Conservation (phyloP, 2,888 invertebrate species). For the Slavum lentiscoides region DNA sequence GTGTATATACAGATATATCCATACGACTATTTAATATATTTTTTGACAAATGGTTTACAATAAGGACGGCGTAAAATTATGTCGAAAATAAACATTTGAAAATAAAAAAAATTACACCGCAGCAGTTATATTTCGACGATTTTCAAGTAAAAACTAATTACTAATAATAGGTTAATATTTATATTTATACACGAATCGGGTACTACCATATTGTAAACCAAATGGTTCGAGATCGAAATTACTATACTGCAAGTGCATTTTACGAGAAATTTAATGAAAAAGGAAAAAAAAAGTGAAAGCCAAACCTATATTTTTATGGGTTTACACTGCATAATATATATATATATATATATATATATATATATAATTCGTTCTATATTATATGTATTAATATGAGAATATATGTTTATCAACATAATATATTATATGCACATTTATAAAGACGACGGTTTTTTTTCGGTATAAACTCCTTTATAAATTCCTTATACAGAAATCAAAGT, state of each 20-base stretch:
- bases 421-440: no score
- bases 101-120: neutral
- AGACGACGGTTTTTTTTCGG: no score
- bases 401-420: no score
- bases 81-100: neutral
- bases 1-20: neutral
- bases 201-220: no score
- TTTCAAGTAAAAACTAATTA: neutral
- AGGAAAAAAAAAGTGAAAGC: neutral
- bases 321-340: neutral
- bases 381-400: neutral
- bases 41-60: slow-evolving; percentile 36
- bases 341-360: neutral
- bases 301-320: neutral
- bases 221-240: neutral
- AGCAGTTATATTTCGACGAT: neutral
- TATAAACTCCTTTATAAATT: no score
- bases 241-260: neutral
- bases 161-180: no score
- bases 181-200: no score
- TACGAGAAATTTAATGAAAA: neutral
- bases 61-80: neutral
- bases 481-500: no score
- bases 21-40: no score
- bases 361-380: no score